Evolutionary conservation across 2,888 invertebrate genomes (phyloP).

Genomic region (Cerastis rubricosa): DNA sequence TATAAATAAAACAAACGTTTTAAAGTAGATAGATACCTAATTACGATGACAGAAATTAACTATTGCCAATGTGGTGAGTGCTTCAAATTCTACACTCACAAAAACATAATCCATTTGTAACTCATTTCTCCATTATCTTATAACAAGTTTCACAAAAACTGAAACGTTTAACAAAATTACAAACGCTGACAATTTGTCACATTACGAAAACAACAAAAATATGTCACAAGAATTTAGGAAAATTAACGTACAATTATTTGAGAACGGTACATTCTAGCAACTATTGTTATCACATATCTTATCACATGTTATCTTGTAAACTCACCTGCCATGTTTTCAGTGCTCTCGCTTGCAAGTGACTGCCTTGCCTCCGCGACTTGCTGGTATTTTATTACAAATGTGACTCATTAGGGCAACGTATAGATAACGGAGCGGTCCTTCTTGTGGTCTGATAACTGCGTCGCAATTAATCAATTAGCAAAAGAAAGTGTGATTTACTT

Average conservation of each 20-base stretch:
- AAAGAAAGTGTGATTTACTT: constrained; percentile 35
- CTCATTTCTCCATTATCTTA: constrained; percentile 9
- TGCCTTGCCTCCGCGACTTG: constrained; percentile 28
- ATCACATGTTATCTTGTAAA: constrained; percentile 64
- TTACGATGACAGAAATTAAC: background rate
- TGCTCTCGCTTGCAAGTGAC: constrained; percentile 66
- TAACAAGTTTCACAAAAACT: constrained; percentile 12
- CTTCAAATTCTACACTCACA: background rate
- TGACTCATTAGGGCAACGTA: constrained; percentile 63
- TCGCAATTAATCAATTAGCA: constrained; percentile 43
- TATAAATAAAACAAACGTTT: background rate
- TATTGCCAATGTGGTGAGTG: too few species aligned
- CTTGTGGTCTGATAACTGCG: constrained; percentile 49
- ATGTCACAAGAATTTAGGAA: constrained; percentile 33
- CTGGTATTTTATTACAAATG: constrained; percentile 70
- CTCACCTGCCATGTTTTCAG: constrained; percentile 77
- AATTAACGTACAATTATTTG: constrained; percentile 34
- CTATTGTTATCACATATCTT: constrained; percentile 61
- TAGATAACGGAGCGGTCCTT: constrained; percentile 50
- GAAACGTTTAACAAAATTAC: constrained; percentile 21
- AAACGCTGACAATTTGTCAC: constrained; percentile 25
- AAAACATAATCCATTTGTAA: background rate
- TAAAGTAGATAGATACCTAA: background rate
- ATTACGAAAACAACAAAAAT: constrained; percentile 33
- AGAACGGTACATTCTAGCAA: constrained; percentile 55